phyloP scores from a whole-genome alignment of 2,113 vertebrate species.

The Ploceus nigricollis region DNA sequence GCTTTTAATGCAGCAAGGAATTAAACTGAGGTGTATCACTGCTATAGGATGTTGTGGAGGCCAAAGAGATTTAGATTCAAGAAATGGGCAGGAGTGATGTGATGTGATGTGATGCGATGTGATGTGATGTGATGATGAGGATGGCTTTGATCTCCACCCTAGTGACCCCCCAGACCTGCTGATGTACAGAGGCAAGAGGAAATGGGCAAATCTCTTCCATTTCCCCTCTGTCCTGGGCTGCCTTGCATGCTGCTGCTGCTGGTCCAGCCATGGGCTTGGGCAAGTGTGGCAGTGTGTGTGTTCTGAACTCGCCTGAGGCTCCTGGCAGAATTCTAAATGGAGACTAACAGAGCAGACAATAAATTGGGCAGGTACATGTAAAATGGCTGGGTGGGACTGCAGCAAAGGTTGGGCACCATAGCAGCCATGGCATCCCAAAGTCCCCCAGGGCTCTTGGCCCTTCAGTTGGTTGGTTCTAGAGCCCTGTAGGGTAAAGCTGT shows the following conservation, averaged over 20 bases:
- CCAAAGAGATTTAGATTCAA: background rate
- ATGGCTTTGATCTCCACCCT: background rate
- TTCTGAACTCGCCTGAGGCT: background rate
- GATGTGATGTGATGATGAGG: background rate
- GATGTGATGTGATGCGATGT: background rate
- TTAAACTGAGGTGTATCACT: background rate
- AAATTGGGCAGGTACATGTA: background rate
- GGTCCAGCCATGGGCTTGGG: background rate
- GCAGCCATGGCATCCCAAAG: background rate
- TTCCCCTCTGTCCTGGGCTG: background rate
- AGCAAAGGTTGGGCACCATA: background rate
- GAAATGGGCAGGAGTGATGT: background rate
- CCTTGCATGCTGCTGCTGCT: background rate
- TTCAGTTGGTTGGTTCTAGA: background rate
- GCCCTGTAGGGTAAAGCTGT: background rate
- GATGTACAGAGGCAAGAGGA: background rate
- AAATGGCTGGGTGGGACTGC: background rate
- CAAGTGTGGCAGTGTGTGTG: rapidly evolving
- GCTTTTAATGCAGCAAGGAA: background rate
- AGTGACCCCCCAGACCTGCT: background rate
- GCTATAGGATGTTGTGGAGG: background rate
- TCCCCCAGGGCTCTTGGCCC: background rate
- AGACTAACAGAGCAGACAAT: background rate
- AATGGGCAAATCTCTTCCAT: background rate
- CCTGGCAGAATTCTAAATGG: background rate